phyloP scores from a whole-genome alignment of 2,888 invertebrate species.

The Eurois occulta region DNA sequence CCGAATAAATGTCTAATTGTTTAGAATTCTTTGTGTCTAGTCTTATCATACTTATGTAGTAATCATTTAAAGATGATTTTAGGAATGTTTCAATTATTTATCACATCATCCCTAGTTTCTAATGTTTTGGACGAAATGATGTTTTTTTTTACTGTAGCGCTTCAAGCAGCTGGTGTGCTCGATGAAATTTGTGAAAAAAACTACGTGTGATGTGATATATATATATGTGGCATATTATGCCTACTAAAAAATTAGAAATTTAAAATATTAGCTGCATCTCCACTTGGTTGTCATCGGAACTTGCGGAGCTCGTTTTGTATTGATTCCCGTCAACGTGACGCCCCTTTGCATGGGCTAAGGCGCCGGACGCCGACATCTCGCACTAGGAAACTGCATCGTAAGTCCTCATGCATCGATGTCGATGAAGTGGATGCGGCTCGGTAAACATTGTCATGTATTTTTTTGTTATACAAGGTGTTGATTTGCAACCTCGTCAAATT shows the following conservation, averaged over 20 bases:
- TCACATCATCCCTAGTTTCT: background rate
- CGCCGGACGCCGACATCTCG: background rate
- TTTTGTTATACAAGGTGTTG: no score
- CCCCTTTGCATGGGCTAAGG: no score
- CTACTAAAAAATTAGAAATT: background rate
- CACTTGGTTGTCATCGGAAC: background rate
- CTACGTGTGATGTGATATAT: background rate
- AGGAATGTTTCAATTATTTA: background rate
- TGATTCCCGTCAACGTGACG: background rate
- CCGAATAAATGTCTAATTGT: background rate
- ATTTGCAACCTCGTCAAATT: no score
- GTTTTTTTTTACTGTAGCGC: background rate
- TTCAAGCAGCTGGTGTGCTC: background rate
- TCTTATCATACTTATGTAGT: background rate
- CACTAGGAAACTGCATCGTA: background rate
- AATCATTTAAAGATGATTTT: background rate
- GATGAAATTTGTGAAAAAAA: background rate
- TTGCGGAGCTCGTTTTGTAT: background rate
- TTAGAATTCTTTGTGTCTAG: background rate
- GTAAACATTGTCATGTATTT: constrained; percentile 26
- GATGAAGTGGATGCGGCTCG: background rate
- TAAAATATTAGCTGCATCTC: no score
- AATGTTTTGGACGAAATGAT: background rate
- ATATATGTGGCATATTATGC: constrained; percentile 8
- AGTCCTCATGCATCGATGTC: no score